Evolutionary conservation across 2,888 invertebrate species (phyloP).

Genomic region (Ectemnius lituratus): DNA sequence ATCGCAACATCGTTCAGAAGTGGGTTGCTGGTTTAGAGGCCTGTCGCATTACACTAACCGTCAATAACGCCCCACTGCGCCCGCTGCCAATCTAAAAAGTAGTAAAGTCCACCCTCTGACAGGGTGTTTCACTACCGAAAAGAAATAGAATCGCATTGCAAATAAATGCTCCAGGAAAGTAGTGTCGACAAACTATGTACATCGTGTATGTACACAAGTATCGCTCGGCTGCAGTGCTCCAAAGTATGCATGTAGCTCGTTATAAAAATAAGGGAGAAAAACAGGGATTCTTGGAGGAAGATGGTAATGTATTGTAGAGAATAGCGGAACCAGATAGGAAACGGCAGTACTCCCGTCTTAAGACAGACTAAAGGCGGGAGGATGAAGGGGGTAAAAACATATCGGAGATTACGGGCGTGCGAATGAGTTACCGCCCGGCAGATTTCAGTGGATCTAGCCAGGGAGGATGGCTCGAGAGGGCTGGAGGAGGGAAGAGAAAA

Average conservation of each 20-base stretch:
- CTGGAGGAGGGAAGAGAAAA: background rate
- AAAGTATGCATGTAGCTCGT: too few relatives aligned
- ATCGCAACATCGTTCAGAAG: background rate
- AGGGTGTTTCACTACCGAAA: too few relatives aligned
- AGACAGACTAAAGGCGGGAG: constrained; percentile 15
- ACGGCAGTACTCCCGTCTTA: background rate
- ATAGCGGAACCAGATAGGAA: background rate
- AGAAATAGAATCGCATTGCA: too few relatives aligned
- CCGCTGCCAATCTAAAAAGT: constrained; percentile 4
- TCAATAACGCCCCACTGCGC: background rate
- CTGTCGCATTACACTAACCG: background rate
- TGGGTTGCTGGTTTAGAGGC: constrained; percentile 1
- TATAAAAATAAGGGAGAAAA: too few relatives aligned
- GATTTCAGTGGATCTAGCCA: constrained; percentile 65
- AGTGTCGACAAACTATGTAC: too few relatives aligned
- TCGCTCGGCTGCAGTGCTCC: too few relatives aligned
- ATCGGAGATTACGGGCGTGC: constrained; percentile 64
- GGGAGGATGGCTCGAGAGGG: constrained; percentile 10
- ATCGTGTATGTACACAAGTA: too few relatives aligned
- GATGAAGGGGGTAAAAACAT: constrained; percentile 47
- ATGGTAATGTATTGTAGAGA: background rate
- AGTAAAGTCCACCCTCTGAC: too few relatives aligned
- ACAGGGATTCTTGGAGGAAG: too few relatives aligned
- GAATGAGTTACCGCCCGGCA: constrained; percentile 73
- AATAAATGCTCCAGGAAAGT: too few relatives aligned